A percentile compares a stretch with the other conserved stretches of the same genome.
These are phyloP conservation scores for Raillietiella orientalis DNA, from an alignment of 2,888 invertebrate genomes.

Conservation along the genomic window DNA sequence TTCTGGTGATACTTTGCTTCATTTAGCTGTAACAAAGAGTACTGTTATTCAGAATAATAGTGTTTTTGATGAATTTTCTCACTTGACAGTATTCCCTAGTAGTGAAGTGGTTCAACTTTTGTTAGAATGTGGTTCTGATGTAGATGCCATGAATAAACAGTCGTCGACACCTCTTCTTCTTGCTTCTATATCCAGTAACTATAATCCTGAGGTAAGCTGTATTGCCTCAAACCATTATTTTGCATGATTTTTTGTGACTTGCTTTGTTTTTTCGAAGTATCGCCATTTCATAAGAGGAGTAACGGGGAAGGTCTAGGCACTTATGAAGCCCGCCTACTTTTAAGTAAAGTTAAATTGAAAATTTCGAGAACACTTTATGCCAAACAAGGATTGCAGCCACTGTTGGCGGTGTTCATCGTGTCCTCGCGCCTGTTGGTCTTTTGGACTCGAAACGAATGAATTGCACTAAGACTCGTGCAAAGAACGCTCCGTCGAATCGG, in stretches of 20 bases:
- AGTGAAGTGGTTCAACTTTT: slow-evolving; percentile 30
- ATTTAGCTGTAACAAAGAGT: slow-evolving; percentile 40
- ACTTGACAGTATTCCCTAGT: slow-evolving; percentile 46
- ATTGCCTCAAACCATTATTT: slow-evolving; percentile 4
- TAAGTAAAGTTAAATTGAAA: too few species aligned
- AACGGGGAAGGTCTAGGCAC: too few species aligned
- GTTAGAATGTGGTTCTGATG: slow-evolving; percentile 38
- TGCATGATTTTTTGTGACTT: not conserved
- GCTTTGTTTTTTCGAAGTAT: too few species aligned
- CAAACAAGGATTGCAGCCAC: too few species aligned
- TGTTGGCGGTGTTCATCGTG: too few species aligned
- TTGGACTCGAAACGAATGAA: too few species aligned
- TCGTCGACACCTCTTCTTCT: slow-evolving; percentile 49
- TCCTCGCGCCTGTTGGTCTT: too few species aligned
- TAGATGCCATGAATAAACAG: slow-evolving; percentile 36
- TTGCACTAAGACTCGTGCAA: too few species aligned
- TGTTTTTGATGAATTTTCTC: slow-evolving; percentile 34
- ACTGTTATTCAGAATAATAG: slow-evolving; percentile 36
- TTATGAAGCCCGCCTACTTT: too few species aligned
- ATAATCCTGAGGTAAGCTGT: slow-evolving; percentile 23
- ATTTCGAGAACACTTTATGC: too few species aligned
- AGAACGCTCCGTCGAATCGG: too few species aligned
- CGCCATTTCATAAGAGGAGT: too few species aligned
- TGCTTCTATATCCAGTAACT: slow-evolving; percentile 41
- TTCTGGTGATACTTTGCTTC: slow-evolving; percentile 45